Evolutionary conservation across 2,113 vertebrate genomes (phyloP), one percentile per base, ranked within the genome.

Genomic region (Mirounga angustirostris): DNA sequence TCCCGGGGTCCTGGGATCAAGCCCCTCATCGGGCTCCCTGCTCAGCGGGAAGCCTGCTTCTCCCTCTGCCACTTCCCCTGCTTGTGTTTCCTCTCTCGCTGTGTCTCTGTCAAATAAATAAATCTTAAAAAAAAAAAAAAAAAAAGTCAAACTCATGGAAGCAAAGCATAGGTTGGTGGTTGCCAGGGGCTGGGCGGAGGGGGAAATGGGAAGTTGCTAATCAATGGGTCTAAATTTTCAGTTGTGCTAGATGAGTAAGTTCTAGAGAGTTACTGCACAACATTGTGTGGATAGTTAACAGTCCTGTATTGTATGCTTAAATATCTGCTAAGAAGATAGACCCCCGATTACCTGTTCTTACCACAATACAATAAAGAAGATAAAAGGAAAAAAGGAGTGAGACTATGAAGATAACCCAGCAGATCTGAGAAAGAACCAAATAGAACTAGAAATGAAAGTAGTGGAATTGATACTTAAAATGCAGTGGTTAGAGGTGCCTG

Each of bases 391-490:
- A 21, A 83, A 93, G 54, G 59, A 85, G 65, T 15, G 73, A 94
- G 33, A 80, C 61, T 78, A n/a, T 2, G 73, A 65, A 95, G 88
- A 67, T 93, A 59, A 84, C 18, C 11, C 54, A 33, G 56, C 61
- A 89, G 28, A 58, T 94, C 58, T 69, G 7, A 43, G 71, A 82
- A 91, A 56, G 30, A 83, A 91, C 19, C 26, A 50, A 28, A 69
- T 30, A 91, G 58, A 95, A 90, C 13, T n/a, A 92, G 81, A 90
- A 78, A 63, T 90, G 63, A 95, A 43, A 28, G 79, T 63, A 22
- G 52, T n/a, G 19, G 22, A 40, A 94, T 52, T 63, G 43, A n/a
- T 85, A 46, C 36, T 90, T 82, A 81, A 86, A 82, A 87, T 16
- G 89, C 63, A 63, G 8, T 61, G 56, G 30, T 40, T 89, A 74